These are phyloP conservation scores for Galago senegalensis DNA, from an alignment of 2,797 vertebrate species.

Conservation along the genomic window DNA sequence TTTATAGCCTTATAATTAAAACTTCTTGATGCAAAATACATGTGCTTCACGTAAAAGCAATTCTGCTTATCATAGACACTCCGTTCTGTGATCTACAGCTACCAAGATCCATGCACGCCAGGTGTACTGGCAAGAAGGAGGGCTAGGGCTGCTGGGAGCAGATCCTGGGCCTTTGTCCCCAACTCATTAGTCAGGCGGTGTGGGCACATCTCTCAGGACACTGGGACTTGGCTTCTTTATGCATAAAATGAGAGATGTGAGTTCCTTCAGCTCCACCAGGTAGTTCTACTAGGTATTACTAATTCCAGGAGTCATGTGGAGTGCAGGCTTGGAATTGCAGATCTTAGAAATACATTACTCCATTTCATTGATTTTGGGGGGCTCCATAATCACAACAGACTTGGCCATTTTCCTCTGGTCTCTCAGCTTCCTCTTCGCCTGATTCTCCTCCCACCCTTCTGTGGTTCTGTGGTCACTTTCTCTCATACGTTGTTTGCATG, in stretches of 20 bases:
- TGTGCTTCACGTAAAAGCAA: slow-evolving; percentile 67
- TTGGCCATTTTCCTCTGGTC: background rate
- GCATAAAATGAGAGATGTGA: background rate
- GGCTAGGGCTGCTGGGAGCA: background rate
- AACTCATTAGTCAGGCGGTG: background rate
- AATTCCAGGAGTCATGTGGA: background rate
- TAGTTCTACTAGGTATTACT: background rate
- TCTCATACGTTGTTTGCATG: background rate
- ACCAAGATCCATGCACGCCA: background rate
- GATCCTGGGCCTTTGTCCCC: background rate
- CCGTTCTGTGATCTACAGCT: slow-evolving; percentile 55
- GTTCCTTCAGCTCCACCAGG: background rate
- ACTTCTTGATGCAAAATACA: slow-evolving; percentile 83
- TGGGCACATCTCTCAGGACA: background rate
- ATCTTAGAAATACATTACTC: background rate
- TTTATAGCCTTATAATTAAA: slow-evolving; percentile 90
- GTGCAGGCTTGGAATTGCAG: background rate
- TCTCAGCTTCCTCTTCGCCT: background rate
- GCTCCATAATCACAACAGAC: background rate
- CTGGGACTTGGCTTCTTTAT: background rate
- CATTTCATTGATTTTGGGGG: background rate
- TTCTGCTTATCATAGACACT: slow-evolving; percentile 64
- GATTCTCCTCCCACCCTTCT: background rate
- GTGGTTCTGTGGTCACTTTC: background rate
- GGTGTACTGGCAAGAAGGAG: background rate